phyloP scores from a whole-genome alignment of 2,797 vertebrate species.

The Lepilemur septentrionalis region DNA sequence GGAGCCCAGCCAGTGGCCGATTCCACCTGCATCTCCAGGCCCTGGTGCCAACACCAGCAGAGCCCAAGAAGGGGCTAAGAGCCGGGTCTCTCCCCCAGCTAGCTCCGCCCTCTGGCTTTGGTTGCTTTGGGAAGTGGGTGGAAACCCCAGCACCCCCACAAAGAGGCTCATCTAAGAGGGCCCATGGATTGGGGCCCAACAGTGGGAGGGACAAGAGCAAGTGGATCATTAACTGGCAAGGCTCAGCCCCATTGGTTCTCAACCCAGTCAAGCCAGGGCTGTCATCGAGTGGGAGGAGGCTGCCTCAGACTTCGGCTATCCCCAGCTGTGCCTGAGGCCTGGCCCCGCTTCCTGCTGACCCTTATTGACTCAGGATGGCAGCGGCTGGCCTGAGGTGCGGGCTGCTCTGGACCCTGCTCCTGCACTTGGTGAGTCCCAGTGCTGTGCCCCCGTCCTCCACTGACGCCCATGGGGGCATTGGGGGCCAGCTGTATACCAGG shows the following conservation, averaged over 20 bases:
- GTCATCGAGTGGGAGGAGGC: neutral
- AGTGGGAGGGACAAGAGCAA: neutral
- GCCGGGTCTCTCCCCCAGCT: neutral
- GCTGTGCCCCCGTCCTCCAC: fast-evolving
- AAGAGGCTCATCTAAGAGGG: neutral
- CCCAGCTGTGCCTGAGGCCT: neutral
- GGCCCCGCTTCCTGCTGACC: too few relatives aligned
- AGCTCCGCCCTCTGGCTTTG: neutral
- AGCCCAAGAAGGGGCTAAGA: neutral
- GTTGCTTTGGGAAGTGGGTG: neutral
- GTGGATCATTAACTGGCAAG: constrained; percentile 69
- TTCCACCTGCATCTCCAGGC: too few relatives aligned
- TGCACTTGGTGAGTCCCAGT: constrained; percentile 52
- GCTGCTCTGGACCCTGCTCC: constrained; percentile 54
- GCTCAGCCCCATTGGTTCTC: constrained; percentile 33
- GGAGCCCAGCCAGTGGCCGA: neutral
- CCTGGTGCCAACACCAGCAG: neutral
- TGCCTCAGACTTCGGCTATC: neutral
- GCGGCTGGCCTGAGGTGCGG: neutral
- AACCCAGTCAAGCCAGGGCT: neutral
- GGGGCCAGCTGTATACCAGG: too few relatives aligned
- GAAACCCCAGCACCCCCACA: neutral
- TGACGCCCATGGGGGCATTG: neutral
- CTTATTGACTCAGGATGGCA: neutral
- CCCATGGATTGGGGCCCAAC: neutral